phyloP scores from a whole-genome alignment of 1,140 invertebrate species.

The Glossosoma conforme region DNA sequence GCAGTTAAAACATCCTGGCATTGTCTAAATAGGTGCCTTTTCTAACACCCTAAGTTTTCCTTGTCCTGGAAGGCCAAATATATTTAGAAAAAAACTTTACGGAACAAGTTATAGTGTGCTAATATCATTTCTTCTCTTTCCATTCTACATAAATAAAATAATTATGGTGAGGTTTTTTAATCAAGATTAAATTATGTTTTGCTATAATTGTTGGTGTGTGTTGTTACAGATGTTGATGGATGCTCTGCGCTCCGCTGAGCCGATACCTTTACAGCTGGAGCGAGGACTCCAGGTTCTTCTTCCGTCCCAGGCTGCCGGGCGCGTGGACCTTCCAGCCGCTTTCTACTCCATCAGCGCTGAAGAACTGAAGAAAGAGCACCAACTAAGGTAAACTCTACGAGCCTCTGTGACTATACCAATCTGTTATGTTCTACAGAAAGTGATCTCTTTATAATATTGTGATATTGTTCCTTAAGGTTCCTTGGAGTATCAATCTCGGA shows the following conservation, averaged over 20 bases:
- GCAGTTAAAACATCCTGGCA: too few species aligned
- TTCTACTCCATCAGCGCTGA: slow-evolving; percentile 76
- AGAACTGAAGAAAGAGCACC: slow-evolving; percentile 82
- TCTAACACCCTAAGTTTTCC: too few species aligned
- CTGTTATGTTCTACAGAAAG: neutral
- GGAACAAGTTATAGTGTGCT: too few species aligned
- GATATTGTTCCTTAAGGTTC: neutral
- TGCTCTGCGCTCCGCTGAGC: slow-evolving; percentile 71
- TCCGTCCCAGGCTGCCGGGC: slow-evolving; percentile 65
- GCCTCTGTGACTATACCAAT: neutral
- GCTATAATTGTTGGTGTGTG: too few species aligned
- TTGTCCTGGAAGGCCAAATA: too few species aligned
- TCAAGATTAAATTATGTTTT: too few species aligned
- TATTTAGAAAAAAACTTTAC: too few species aligned
- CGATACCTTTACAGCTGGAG: slow-evolving; percentile 77
- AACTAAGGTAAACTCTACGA: slow-evolving; percentile 54
- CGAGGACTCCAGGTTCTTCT: slow-evolving; percentile 78
- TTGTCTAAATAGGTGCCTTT: too few species aligned
- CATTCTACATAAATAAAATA: too few species aligned
- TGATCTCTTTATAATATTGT: neutral
- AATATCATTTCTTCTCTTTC: too few species aligned
- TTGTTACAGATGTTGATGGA: slow-evolving; percentile 66
- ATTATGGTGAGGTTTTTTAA: too few species aligned
- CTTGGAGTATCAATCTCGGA: too few species aligned
- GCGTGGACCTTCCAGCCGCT: slow-evolving; percentile 69